Base-by-base conservation (phyloP, 1,140 invertebrate species). In the Drosophila sechellia region DNA sequence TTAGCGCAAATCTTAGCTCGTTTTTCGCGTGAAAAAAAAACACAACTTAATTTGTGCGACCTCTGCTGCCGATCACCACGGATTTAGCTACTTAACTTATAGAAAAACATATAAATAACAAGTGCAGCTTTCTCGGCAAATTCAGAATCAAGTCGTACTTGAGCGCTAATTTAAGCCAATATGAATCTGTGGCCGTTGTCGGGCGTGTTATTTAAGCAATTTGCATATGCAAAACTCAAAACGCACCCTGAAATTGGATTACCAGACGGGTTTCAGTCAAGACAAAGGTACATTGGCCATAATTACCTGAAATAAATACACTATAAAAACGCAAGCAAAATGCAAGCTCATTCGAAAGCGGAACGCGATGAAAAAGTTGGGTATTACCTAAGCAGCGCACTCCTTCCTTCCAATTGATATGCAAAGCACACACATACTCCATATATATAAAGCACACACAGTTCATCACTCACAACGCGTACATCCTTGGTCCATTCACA, bases 121-220 rank as follows among this genome's bases (percentile, higher is more conserved):
- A 57, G 35, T 48, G 35, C 66, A 69, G 66, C 34, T 39, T 55
- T 70, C 64, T 39, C 64, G 40, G 20, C 39, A n/a, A 85, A 85
- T 74, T 65, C 66, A 61, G 59, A 77, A 77, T 77, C 77, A 84
- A 80, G 80, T 89, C 59, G 84, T 74, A 89, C 84, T 89, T 89
- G 84, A 89, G 64, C 56, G 57, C 68, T 80, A 74, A 89, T 89
- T 89, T 80, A 84, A 27, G 39, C 63, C 83, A 83, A 76, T 81
- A 58, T 68, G 49, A 50, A 48, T 46, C 68, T 46, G 43, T 20
- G 35, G 35, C 66, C 49, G 48, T 64, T 68, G 64, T 49, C 77
- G 78, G 65, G 58, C 56, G 65, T 45, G 54, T 86, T 64, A 69
- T 55, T 71, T 63, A 64, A 65, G 48, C 77, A 74, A 85, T 87